Conservation (phyloP, 2,797 vertebrate genomes). For the Siniperca obscura region DNA sequence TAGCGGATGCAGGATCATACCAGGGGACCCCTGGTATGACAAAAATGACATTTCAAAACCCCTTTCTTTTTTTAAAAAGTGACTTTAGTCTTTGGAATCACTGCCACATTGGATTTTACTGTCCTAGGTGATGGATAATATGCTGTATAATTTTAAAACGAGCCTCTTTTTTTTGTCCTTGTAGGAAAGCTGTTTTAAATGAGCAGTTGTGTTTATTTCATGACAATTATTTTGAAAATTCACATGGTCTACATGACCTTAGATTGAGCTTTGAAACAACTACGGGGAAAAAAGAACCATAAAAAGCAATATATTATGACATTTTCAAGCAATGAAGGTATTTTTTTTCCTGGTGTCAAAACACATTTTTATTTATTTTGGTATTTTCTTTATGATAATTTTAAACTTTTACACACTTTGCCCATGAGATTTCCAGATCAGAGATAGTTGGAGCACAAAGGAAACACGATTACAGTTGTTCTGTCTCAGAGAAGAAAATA, state of each 20-base stretch:
- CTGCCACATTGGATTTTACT: conserved; percentile 59
- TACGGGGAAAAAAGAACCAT: neutral
- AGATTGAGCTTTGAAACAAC: neutral
- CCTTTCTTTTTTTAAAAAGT: neutral
- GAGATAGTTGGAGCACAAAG: conserved; percentile 17
- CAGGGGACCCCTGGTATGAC: conserved; percentile 18
- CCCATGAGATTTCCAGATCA: conserved; percentile 21
- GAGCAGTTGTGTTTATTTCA: conserved; percentile 28
- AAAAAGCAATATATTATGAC: conserved; percentile 55
- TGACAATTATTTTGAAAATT: conserved; percentile 10
- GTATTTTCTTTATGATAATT: conserved; percentile 10
- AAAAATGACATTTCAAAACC: conserved; percentile 40
- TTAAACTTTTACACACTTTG: neutral
- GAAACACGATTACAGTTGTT: conserved; percentile 14
- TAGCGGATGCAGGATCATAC: conserved; percentile 29
- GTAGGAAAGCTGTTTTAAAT: conserved; percentile 39
- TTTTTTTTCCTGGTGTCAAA: neutral
- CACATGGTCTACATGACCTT: neutral
- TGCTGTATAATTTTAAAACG: conserved; percentile 26
- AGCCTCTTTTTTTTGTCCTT: conserved; percentile 26
- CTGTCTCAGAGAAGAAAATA: conserved; percentile 9
- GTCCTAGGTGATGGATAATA: conserved; percentile 49
- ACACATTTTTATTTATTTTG: neutral
- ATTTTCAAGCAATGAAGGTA: conserved; percentile 5
- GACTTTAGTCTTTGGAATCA: conserved; percentile 52